Evolutionary conservation across 1,140 invertebrate species (phyloP), one percentile per base, ranked within the genome.

Genomic region (Drosophila neocordata): DNA sequence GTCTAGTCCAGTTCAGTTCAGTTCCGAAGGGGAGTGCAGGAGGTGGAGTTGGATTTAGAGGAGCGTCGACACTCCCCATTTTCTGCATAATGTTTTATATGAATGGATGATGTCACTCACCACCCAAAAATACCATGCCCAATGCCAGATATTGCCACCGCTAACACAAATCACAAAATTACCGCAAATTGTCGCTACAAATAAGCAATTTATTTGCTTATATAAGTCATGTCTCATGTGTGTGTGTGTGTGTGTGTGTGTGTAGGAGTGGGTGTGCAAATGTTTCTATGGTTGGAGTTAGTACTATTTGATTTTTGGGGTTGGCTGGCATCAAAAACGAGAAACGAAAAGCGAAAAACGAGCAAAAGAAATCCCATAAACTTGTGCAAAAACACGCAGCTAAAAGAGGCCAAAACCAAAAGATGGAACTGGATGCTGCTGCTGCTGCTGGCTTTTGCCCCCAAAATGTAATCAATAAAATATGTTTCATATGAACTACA

Each of bases 191-290:
- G 87, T 89, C 81, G 81, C 78, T 85, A 87, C 87, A 89, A 87
- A 89, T 89, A 89, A 89, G 87, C 81, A 79, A 90, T 89, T 90
- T 90, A 89, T 89, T 89, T 89, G 74, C 74, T 78, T 80, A 77
- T 65, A 77, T 74, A 77, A 77, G 65, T 70, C 60, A 78, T 75
- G 57, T 38, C 53, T 34, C 31, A 34, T 56, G 27, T 56, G 27
- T 15, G 24, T 34, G 27, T 18, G 27, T 11, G 27, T 15, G 53
- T 13, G 7, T 18, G 5, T 11, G 8, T 56, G 24, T 15, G n/a
- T 55, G 13, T 34, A 11, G 15, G n/a, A 9, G n/a, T 9, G 13
- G 34, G 27, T 55, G 5, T 55, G 27, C 18, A 13, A 31, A 4
- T 27, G 22, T 31, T 5, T 55, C 6, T 31, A 13, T 55, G 12